Percentiles rank a stretch among this genome's conserved stretches.
Evolutionary conservation across 2,113 vertebrate genomes (phyloP).

Genomic region (Hippolais icterina): DNA sequence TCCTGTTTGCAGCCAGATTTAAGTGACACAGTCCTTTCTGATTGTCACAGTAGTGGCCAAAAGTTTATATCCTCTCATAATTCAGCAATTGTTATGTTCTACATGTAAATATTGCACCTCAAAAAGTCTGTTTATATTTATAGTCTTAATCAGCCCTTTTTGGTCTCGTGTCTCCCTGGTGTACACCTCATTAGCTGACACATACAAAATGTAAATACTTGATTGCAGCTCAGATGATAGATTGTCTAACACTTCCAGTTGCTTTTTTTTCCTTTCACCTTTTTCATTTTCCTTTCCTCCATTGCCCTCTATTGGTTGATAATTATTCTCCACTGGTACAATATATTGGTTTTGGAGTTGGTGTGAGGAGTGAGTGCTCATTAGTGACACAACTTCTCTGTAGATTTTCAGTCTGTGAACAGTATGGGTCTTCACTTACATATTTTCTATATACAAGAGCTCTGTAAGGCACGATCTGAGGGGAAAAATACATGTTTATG

Average conservation of each 20-base stretch:
- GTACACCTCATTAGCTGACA: background rate
- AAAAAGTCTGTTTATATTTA: background rate
- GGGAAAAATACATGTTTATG: background rate
- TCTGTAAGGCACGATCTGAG: background rate
- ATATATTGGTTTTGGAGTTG: background rate
- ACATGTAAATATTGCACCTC: background rate
- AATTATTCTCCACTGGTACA: slow-evolving; percentile 40
- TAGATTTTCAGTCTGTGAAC: background rate
- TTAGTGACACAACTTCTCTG: background rate
- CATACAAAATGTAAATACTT: background rate
- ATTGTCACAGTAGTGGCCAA: background rate
- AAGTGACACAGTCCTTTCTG: background rate
- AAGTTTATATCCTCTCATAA: background rate
- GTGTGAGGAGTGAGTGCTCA: background rate
- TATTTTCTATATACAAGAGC: background rate
- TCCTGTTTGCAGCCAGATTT: background rate
- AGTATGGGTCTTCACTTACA: background rate
- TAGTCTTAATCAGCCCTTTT: background rate
- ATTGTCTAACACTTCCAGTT: background rate
- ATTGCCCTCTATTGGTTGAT: slow-evolving; percentile 65
- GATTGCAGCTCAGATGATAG: background rate
- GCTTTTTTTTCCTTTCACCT: slow-evolving; percentile 3
- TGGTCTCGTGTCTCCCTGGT: background rate
- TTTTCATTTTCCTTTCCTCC: slow-evolving; percentile 59
- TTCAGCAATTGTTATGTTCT: background rate